Conservation (phyloP, 1,140 invertebrate species). For the Drosophila azteca region DNA sequence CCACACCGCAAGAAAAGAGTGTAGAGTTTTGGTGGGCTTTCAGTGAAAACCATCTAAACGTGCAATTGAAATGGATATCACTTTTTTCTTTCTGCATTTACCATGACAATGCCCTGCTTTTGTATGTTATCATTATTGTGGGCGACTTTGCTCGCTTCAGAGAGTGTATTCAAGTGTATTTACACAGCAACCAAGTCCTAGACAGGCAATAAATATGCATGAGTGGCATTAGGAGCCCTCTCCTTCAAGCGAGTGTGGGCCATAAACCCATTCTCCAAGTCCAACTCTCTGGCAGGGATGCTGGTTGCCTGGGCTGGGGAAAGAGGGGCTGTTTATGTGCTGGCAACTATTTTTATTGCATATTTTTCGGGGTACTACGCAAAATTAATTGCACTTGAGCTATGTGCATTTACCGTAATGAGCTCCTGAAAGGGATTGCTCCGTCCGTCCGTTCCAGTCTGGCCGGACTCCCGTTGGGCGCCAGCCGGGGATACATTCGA, state of each 20-base stretch:
- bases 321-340: constrained; percentile 11
- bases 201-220: constrained; percentile 65
- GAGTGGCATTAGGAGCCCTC: constrained; percentile 40
- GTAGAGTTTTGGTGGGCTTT: too few species aligned
- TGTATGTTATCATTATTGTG: too few species aligned
- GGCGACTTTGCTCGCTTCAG: background rate
- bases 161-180: constrained; percentile 11
- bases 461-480: constrained; percentile 8
- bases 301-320: background rate
- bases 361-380: constrained; percentile 62
- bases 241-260: background rate
- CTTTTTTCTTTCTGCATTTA: too few species aligned
- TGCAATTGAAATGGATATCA: too few species aligned
- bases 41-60: too few species aligned
- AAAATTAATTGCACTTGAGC: constrained; percentile 78
- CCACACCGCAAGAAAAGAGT: too few species aligned
- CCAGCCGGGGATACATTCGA: background rate
- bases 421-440: constrained; percentile 50
- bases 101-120: too few species aligned
- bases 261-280: constrained; percentile 25
- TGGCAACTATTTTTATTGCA: constrained; percentile 74
- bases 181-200: constrained; percentile 15
- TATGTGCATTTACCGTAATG: constrained; percentile 78
- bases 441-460: background rate
- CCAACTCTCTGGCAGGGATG: constrained; percentile 1